Percentiles rank a stretch among this genome's conserved stretches.
These are phyloP conservation scores for Drosophila sechellia DNA, from an alignment of 1,140 invertebrate genomes.

Conservation along the genomic window DNA sequence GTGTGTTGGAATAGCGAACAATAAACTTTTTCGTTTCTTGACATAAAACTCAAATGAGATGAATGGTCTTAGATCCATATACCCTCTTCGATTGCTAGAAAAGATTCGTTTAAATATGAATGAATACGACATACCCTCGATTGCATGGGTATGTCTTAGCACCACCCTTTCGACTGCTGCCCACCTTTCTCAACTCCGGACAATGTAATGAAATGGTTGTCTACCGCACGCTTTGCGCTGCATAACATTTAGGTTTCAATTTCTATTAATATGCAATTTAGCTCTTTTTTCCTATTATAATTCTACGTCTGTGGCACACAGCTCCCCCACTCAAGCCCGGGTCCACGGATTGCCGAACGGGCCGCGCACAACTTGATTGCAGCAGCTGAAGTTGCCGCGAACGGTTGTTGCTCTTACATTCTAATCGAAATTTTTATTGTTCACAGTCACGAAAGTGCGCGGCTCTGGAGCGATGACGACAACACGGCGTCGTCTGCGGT, in stretches of 20 bases:
- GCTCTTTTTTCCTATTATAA: constrained; percentile 59
- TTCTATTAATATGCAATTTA: constrained; percentile 82
- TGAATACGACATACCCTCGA: background rate
- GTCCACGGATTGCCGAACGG: background rate
- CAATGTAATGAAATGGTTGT: constrained; percentile 7
- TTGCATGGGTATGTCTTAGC: background rate
- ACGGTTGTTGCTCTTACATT: constrained; percentile 75
- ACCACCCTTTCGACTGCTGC: background rate
- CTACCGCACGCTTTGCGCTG: constrained; percentile 22
- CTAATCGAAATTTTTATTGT: constrained; percentile 83
- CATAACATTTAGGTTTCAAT: constrained; percentile 70
- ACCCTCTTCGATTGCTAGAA: background rate
- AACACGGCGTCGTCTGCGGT: constrained; percentile 49
- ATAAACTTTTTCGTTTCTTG: background rate
- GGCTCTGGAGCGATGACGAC: constrained; percentile 50
- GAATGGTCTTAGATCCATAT: background rate
- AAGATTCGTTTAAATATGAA: background rate
- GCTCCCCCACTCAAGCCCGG: constrained; percentile 6
- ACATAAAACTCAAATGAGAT: background rate
- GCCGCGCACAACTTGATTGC: constrained; percentile 61
- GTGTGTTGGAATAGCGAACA: constrained; percentile 7
- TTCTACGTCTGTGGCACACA: constrained; percentile 39
- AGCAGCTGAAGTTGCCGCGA: constrained; percentile 34
- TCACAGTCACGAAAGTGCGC: constrained; percentile 74
- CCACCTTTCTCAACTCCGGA: background rate